phyloP scores from a whole-genome alignment of 1,140 invertebrate genomes.

The Drosophila orosa region DNA sequence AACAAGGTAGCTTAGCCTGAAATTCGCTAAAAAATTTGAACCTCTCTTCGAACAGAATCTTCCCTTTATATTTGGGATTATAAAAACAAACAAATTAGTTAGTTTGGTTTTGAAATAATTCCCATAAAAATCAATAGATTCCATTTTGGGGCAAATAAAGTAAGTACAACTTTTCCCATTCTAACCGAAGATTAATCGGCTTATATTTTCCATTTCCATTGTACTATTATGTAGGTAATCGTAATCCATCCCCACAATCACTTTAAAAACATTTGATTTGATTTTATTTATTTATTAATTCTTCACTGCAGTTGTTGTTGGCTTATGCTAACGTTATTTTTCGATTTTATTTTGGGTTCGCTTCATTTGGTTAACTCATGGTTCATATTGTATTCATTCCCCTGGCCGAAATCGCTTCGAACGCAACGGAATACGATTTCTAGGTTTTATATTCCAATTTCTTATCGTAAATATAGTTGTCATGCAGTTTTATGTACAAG shows the following conservation, averaged over 20 bases:
- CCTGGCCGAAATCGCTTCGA: slow-evolving; percentile 34
- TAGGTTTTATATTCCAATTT: slow-evolving; percentile 12
- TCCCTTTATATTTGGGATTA: neutral
- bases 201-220: neutral
- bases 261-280: slow-evolving; percentile 23
- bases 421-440: slow-evolving; percentile 12
- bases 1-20: no score
- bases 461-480: slow-evolving; percentile 48
- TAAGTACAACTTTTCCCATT: neutral
- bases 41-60: neutral
- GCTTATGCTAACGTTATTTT: slow-evolving; percentile 63
- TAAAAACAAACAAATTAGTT: neutral
- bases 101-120: neutral
- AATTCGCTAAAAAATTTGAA: neutral
- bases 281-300: slow-evolving; percentile 73
- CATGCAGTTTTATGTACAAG: slow-evolving; percentile 67
- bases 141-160: no score
- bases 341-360: slow-evolving; percentile 32
- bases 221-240: neutral
- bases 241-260: slow-evolving; percentile 3
- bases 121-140: neutral
- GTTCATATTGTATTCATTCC: slow-evolving; percentile 39
- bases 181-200: neutral
- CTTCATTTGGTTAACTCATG: slow-evolving; percentile 31
- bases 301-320: slow-evolving; percentile 56